Conservation (phyloP, 2,113 vertebrate species). For the Antechinus stuartii region DNA sequence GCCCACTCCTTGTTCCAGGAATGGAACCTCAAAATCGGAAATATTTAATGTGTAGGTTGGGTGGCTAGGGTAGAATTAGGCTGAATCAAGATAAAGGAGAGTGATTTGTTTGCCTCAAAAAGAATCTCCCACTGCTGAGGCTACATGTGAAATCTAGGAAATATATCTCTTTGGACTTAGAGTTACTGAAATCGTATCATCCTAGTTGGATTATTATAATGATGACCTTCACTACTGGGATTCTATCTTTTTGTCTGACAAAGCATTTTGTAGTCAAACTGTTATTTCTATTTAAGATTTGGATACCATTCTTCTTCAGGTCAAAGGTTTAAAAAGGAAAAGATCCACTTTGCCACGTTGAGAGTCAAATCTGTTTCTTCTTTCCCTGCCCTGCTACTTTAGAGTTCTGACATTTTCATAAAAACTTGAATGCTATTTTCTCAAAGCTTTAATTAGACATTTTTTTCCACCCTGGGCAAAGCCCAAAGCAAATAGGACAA, state of each 20-base stretch:
- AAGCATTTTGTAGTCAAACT: conserved; percentile 64
- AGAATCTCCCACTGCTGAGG: conserved; percentile 61
- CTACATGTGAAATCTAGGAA: conserved; percentile 63
- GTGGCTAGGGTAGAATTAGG: conserved; percentile 73
- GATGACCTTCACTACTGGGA: conserved; percentile 36
- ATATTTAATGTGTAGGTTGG: conserved; percentile 76
- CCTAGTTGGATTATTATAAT: conserved; percentile 52
- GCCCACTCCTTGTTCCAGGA: conserved; percentile 77
- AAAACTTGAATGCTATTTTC: conserved; percentile 39
- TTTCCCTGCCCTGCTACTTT: conserved; percentile 4
- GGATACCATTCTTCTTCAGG: conserved; percentile 56
- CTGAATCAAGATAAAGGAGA: conserved; percentile 72
- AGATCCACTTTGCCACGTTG: conserved; percentile 38
- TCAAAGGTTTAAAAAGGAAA: conserved; percentile 59
- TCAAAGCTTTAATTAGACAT: not conserved
- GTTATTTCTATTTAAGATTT: conserved; percentile 66
- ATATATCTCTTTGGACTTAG: conserved; percentile 48
- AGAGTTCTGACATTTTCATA: conserved; percentile 16
- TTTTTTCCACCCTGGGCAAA: not conserved
- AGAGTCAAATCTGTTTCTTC: conserved; percentile 55
- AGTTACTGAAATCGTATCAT: conserved; percentile 49
- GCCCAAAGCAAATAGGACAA: not conserved
- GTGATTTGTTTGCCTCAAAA: conserved; percentile 77
- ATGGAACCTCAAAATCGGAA: conserved; percentile 76
- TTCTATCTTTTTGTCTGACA: conserved; percentile 53